These are phyloP conservation scores for Syngnathus scovelli DNA, from an alignment of 2,113 vertebrate genomes.

Conservation along the genomic window DNA sequence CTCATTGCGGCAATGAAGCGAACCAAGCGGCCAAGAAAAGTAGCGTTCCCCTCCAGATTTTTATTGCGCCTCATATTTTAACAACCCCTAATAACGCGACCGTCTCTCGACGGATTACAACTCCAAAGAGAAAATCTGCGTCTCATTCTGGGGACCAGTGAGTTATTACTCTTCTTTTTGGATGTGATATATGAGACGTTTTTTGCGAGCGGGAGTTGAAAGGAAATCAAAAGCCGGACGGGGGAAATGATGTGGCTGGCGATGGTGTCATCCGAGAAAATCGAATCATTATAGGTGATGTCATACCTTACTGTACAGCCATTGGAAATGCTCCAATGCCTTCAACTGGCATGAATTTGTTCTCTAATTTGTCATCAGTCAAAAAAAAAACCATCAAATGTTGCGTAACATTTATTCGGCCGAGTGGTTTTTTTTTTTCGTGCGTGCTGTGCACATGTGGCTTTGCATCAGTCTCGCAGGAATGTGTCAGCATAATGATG, in stretches of 20 bases:
- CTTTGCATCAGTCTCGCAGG: slow-evolving; percentile 12
- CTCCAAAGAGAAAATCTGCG: neutral
- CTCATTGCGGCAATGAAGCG: slow-evolving; percentile 9
- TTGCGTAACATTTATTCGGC: neutral
- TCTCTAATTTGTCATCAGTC: neutral
- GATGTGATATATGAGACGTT: neutral
- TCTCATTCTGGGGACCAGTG: neutral
- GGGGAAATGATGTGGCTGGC: neutral
- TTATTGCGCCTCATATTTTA: slow-evolving; percentile 3
- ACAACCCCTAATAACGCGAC: neutral
- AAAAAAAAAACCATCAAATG: neutral
- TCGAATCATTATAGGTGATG: neutral
- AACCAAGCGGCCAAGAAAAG: neutral
- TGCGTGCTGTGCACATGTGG: slow-evolving; percentile 18
- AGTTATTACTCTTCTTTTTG: neutral
- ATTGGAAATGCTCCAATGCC: no score
- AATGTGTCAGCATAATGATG: neutral
- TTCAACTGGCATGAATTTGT: neutral
- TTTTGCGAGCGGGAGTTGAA: neutral
- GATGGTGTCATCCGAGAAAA: neutral
- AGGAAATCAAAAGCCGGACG: neutral
- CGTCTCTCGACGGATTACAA: neutral
- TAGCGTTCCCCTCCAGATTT: slow-evolving; percentile 2
- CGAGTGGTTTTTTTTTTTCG: slow-evolving; percentile 13
- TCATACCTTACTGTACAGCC: neutral